Evolutionary conservation across 2,888 invertebrate genomes (phyloP).

Genomic region (Cryptus viduatorius): DNA sequence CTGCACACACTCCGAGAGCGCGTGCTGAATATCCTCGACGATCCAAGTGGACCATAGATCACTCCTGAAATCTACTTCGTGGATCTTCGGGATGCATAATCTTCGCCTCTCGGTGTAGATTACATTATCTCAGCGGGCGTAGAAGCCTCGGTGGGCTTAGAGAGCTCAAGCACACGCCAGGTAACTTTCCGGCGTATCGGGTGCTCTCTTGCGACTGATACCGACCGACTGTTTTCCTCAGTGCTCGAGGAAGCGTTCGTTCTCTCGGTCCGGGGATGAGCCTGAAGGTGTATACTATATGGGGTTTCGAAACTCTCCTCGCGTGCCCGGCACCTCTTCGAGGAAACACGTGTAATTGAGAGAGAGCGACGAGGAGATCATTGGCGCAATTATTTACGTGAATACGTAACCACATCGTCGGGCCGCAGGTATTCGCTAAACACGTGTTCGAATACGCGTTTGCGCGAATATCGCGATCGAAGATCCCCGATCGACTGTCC

Average conservation of each 20-base stretch:
- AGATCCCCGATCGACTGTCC: constrained; percentile 49
- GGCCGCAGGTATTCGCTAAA: constrained; percentile 43
- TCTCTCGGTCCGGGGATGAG: constrained; percentile 43
- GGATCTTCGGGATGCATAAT: constrained; percentile 80
- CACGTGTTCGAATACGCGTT: constrained; percentile 54
- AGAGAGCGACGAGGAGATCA: constrained; percentile 36
- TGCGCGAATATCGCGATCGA: constrained; percentile 49
- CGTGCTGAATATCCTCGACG: constrained; percentile 53
- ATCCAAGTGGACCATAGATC: constrained; percentile 75
- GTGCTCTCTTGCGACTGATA: constrained; percentile 44
- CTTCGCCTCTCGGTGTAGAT: constrained; percentile 76
- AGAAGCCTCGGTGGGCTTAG: constrained; percentile 16
- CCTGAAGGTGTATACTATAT: constrained; percentile 29
- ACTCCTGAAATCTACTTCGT: constrained; percentile 77
- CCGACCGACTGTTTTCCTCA: constrained; percentile 42
- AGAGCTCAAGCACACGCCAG: constrained; percentile 29
- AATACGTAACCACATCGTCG: constrained; percentile 53
- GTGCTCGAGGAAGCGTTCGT: constrained; percentile 28
- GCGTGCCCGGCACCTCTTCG: constrained; percentile 50
- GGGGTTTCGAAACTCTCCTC: constrained; percentile 49
- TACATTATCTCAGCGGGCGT: constrained; percentile 74
- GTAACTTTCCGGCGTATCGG: constrained; percentile 49
- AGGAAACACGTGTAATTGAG: constrained; percentile 51
- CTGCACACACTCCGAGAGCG: constrained; percentile 15
- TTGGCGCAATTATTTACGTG: constrained; percentile 59